These are phyloP conservation scores for Sclerurus mexicanus DNA, from an alignment of 2,113 vertebrate genomes.

Conservation along the genomic window DNA sequence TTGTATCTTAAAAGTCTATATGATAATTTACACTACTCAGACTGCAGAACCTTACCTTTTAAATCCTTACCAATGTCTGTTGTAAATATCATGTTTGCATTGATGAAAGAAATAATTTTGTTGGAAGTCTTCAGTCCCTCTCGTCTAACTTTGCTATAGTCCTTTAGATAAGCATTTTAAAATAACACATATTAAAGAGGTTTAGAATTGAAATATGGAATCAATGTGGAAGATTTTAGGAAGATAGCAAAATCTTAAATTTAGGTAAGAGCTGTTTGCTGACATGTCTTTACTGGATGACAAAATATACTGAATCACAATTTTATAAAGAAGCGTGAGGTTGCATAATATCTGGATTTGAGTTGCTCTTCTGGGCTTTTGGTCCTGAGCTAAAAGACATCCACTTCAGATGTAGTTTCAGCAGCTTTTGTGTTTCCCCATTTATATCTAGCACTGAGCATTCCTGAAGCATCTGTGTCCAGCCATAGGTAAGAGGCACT, in stretches of 20 bases:
- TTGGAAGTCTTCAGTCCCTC: background rate
- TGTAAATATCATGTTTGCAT: background rate
- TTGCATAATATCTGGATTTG: background rate
- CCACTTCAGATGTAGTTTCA: background rate
- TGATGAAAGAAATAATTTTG: background rate
- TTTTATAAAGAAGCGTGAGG: background rate
- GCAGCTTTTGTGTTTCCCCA: background rate
- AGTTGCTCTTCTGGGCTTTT: background rate
- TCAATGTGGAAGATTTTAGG: background rate
- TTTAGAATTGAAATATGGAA: background rate
- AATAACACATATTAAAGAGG: background rate
- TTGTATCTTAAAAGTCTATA: background rate
- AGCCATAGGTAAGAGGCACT: background rate
- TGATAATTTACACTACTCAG: background rate
- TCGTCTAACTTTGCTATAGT: background rate
- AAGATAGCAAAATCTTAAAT: background rate
- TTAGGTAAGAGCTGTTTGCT: background rate
- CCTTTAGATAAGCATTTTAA: background rate
- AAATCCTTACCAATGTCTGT: background rate
- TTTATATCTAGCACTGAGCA: background rate
- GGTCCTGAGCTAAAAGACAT: background rate
- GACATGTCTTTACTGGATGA: background rate
- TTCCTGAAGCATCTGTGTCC: background rate
- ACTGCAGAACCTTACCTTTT: background rate
- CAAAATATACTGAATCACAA: background rate